These are phyloP conservation scores for Erebia aethiops DNA, from an alignment of 2,888 invertebrate genomes.

Conservation along the genomic window DNA sequence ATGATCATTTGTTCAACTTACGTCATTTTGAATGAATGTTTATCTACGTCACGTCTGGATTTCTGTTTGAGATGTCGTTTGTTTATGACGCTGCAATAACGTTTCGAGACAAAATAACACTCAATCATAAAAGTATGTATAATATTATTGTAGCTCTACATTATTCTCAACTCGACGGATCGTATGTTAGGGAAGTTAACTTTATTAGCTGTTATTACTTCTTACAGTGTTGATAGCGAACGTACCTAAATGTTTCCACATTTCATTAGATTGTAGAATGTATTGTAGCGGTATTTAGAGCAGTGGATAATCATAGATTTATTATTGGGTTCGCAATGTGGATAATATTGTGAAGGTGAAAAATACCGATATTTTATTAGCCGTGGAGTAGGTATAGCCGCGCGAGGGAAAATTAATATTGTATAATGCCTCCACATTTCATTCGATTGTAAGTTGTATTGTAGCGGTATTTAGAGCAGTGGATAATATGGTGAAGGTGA, in stretches of 20 bases:
- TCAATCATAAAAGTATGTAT: background rate
- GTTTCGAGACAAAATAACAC: background rate
- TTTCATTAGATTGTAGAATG: slow-evolving; percentile 43
- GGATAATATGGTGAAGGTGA: slow-evolving; percentile 49
- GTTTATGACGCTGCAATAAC: background rate
- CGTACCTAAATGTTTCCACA: slow-evolving; percentile 53
- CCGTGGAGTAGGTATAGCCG: slow-evolving; percentile 56
- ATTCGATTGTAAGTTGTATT: slow-evolving; percentile 30
- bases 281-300: slow-evolving; percentile 43
- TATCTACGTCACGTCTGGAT: background rate
- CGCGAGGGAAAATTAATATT: slow-evolving; percentile 53
- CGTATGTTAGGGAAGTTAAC: slow-evolving; percentile 2
- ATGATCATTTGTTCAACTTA: too few relatives aligned
- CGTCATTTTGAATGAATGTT: background rate
- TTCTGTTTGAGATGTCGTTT: background rate
- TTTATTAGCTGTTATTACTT: background rate
- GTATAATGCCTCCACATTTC: slow-evolving; percentile 55
- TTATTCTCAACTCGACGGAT: background rate
- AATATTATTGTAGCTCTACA: background rate
- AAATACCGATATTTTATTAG: slow-evolving; percentile 57
- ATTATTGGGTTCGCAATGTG: too few relatives aligned
- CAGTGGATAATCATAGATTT: too few relatives aligned
- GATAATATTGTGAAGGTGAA: slow-evolving; percentile 51
- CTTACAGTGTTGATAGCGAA: slow-evolving; percentile 10
- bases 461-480: slow-evolving; percentile 45